phyloP scores from a whole-genome alignment of 1,140 invertebrate species.

The Euglossa dilemma region DNA sequence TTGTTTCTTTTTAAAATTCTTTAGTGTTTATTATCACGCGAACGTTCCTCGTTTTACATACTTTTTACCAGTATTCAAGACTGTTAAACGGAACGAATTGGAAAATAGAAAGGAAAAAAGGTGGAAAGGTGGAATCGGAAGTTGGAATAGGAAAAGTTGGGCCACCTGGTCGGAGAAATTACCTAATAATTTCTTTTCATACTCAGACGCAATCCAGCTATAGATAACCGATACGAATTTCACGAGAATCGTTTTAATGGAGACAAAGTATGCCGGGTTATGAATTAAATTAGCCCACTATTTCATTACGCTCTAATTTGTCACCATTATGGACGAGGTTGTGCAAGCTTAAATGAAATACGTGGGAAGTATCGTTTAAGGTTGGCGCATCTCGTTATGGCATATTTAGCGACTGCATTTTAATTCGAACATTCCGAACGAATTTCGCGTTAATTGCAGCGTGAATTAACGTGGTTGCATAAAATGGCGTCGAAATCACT shows the following conservation, averaged over 20 bases:
- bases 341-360: slow-evolving; percentile 1
- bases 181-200: too few species aligned
- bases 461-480: not conserved
- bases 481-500: too few species aligned
- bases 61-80: too few species aligned
- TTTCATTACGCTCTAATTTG: slow-evolving; percentile 8
- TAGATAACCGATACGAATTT: not conserved
- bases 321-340: not conserved
- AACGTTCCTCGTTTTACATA: too few species aligned
- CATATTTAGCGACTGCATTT: not conserved
- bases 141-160: too few species aligned
- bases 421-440: not conserved
- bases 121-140: too few species aligned
- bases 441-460: not conserved
- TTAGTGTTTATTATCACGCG: too few species aligned
- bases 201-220: not conserved
- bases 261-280: not conserved
- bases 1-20: too few species aligned
- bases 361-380: slow-evolving; percentile 8
- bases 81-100: too few species aligned
- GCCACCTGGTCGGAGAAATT: too few species aligned
- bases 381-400: not conserved
- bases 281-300: not conserved
- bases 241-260: not conserved
- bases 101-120: too few species aligned